phyloP scores from a whole-genome alignment of 2,888 invertebrate species.

The Pegoplata infirma region DNA sequence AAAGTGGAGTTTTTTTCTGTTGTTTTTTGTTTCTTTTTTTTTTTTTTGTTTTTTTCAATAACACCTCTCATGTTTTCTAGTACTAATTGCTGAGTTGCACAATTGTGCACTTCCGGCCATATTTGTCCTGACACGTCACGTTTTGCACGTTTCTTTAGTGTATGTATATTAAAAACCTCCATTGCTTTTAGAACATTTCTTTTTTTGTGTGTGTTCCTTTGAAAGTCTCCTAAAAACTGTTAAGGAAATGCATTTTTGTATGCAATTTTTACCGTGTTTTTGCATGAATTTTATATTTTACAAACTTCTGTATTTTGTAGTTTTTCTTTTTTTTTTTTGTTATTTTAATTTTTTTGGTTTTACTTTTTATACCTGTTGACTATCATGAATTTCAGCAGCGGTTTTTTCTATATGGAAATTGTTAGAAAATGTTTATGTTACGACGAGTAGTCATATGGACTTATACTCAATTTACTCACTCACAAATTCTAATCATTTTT shows the following conservation, averaged over 20 bases:
- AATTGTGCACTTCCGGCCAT: slow-evolving; percentile 76
- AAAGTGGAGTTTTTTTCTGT: background rate
- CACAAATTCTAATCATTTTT: slow-evolving; percentile 69
- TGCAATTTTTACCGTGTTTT: slow-evolving; percentile 51
- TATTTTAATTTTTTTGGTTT: slow-evolving; percentile 30
- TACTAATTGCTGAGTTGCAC: slow-evolving; percentile 75
- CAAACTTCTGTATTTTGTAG: slow-evolving; percentile 1
- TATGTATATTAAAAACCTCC: slow-evolving; percentile 24
- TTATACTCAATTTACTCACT: slow-evolving; percentile 67
- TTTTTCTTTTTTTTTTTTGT: slow-evolving; percentile 23
- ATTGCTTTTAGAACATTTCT: slow-evolving; percentile 22
- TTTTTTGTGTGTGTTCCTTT: slow-evolving; percentile 62
- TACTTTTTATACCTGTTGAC: slow-evolving; percentile 54
- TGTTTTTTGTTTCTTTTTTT: background rate
- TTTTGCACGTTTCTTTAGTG: slow-evolving; percentile 37
- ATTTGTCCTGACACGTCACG: slow-evolving; percentile 69
- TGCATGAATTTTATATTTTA: slow-evolving; percentile 26
- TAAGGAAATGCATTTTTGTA: slow-evolving; percentile 63
- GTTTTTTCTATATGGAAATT: too few relatives aligned
- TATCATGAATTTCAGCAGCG: background rate
- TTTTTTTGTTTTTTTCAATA: slow-evolving; percentile 49
- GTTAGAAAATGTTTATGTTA: too few relatives aligned
- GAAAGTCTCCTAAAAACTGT: slow-evolving; percentile 49
- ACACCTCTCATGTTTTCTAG: slow-evolving; percentile 60
- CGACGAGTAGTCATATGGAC: slow-evolving; percentile 61